Conservation (phyloP, 2,888 invertebrate genomes). For the Synanthedon myopaeformis region DNA sequence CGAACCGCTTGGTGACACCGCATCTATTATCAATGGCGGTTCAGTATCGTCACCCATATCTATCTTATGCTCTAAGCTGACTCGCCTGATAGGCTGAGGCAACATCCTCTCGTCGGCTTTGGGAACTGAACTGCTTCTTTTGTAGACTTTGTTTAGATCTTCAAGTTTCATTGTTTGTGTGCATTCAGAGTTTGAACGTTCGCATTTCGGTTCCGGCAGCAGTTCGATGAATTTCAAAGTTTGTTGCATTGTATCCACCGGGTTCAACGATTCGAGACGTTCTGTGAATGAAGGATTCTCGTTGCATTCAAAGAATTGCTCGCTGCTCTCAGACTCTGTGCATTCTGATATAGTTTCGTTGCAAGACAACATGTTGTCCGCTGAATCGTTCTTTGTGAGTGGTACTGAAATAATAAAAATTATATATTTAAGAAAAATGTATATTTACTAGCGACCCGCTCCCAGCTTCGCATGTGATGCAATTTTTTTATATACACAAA, state of each 20-base stretch:
- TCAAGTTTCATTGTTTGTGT: constrained; percentile 44
- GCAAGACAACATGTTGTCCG: constrained; percentile 62
- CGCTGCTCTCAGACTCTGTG: constrained; percentile 65
- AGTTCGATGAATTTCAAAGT: constrained; percentile 38
- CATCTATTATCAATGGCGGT: constrained; percentile 60
- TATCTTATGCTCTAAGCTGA: constrained; percentile 62
- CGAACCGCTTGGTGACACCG: constrained; percentile 51
- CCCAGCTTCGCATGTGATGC: too few species aligned
- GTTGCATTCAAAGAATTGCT: constrained; percentile 61
- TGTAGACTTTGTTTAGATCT: constrained; percentile 52
- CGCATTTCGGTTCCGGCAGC: constrained; percentile 31
- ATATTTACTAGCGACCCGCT: too few species aligned
- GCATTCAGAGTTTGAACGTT: constrained; percentile 20
- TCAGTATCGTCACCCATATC: constrained; percentile 64
- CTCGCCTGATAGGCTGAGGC: constrained; percentile 40
- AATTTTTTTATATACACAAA: too few species aligned
- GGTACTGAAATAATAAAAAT: constrained; percentile 34
- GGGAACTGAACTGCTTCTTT: constrained; percentile 56
- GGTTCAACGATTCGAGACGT: constrained; percentile 32
- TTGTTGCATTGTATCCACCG: constrained; percentile 34
- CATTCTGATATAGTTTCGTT: constrained; percentile 66
- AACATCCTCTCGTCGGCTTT: constrained; percentile 47
- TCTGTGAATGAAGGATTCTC: constrained; percentile 46
- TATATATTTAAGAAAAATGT: background rate
- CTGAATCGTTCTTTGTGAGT: constrained; percentile 58